Evolutionary conservation across 2,888 invertebrate genomes (phyloP), one percentile per base, ranked within the genome.

Genomic region (Hipparchia semele): DNA sequence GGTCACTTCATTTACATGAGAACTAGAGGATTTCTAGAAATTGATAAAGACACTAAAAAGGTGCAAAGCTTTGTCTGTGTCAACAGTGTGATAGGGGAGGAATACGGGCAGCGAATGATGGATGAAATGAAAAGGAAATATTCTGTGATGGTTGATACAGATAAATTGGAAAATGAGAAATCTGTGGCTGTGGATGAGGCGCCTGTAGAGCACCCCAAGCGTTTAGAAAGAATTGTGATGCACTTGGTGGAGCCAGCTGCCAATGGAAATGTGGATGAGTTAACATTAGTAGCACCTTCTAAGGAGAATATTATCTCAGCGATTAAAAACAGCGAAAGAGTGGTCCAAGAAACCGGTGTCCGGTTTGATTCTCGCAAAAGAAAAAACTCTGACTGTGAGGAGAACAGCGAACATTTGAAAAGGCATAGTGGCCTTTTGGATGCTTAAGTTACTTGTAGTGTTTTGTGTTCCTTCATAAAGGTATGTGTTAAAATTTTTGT

Each of bases 41-140:
- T 97, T 78, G 97, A 98, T 83, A 96, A 95, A 83, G 93, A 93
- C 66, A 96, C 96, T 6, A 97, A 97, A 79, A 95, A 95, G 72
- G 97, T 98, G 46, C 96, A 96, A 83, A 97, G 98, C 76, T 98
- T 98, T 89, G 96, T 98, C 58, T 98, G 98, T 88, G 95, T 98
- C 72, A 98, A 98, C 86, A 96, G 96, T 74, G 93, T 97, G 71
- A 95, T 96, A 76, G 95, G 96, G 73, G 96, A 96, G 76, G 97
- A 97, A 82, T 96, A 96, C 88, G 98, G 98, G 10, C 92, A 94
- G 75, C 91, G 94, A 73, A 95, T 96, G 82, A 96, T 97, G 77
- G 95, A 95, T 68, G 96, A 97, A 79, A 98, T 98, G 97, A 97
- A 97, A 85, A 94, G 94, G 75, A 95, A 96, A 84, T 98, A 96